Percentiles rank a stretch among this genome's conserved stretches.
Evolutionary conservation across 1,140 invertebrate species (phyloP).

Genomic region (Heliconius congener): DNA sequence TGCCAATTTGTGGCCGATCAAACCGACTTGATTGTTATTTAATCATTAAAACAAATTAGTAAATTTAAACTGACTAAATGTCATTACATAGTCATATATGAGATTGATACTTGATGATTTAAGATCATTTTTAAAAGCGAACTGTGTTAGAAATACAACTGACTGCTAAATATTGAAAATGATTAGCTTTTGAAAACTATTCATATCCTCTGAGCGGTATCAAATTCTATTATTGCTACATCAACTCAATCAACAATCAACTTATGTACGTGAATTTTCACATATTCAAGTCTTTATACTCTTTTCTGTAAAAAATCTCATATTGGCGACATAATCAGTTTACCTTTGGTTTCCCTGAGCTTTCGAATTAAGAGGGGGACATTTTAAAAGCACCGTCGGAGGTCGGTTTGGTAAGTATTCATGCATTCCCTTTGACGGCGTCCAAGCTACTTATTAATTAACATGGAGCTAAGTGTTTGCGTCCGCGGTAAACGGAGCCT

Average conservation of each 20-base stretch:
- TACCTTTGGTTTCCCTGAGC: constrained; percentile 78
- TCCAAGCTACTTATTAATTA: constrained; percentile 79
- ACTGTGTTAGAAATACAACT: too few species aligned
- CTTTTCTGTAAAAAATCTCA: constrained; percentile 62
- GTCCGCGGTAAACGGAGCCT: constrained; percentile 79
- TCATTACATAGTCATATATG: too few species aligned
- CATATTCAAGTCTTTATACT: constrained; percentile 48
- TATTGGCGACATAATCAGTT: constrained; percentile 77
- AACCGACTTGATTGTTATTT: too few species aligned
- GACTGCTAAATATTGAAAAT: neutral
- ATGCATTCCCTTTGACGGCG: constrained; percentile 80
- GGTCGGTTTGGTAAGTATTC: constrained; percentile 76
- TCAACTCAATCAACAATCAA: constrained; percentile 7
- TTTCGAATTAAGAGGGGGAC: constrained; percentile 73
- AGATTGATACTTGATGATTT: too few species aligned
- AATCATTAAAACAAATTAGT: too few species aligned
- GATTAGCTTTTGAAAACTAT: neutral
- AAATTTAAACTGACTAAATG: too few species aligned
- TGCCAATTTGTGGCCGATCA: too few species aligned
- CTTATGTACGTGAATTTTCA: constrained; percentile 22
- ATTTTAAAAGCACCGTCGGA: constrained; percentile 78
- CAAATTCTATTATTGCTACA: constrained; percentile 21
- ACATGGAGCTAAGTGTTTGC: constrained; percentile 80
- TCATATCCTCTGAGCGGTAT: neutral
- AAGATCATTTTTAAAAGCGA: too few species aligned